These are phyloP conservation scores for Vollenhovia emeryi DNA, from an alignment of 1,140 invertebrate species.

Conservation along the genomic window DNA sequence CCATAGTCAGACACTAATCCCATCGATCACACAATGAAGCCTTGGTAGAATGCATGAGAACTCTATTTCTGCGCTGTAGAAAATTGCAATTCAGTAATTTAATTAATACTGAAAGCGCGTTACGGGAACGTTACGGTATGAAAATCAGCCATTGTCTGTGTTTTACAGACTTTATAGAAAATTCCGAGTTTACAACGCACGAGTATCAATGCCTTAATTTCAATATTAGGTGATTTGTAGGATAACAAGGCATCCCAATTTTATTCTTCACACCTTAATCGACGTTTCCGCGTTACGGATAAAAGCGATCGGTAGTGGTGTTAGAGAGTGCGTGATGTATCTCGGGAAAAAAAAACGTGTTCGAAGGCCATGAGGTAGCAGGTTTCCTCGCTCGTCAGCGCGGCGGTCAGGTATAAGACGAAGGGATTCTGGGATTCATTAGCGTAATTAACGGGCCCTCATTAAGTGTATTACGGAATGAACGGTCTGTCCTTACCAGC, in stretches of 20 bases:
- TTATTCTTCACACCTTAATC: slow-evolving; percentile 44
- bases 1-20: slow-evolving; percentile 3
- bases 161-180: slow-evolving; percentile 16
- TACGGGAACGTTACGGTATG: not conserved
- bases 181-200: not conserved
- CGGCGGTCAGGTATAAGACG: slow-evolving; percentile 59
- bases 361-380: slow-evolving; percentile 20
- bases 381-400: slow-evolving; percentile 31
- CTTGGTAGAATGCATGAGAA: slow-evolving; percentile 16
- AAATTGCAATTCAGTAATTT: slow-evolving; percentile 23
- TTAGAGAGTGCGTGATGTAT: slow-evolving; percentile 37
- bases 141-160: slow-evolving; percentile 24
- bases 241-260: slow-evolving; percentile 28
- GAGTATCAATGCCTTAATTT: slow-evolving; percentile 24
- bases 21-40: slow-evolving; percentile 1
- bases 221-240: slow-evolving; percentile 16
- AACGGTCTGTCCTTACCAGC: slow-evolving; percentile 49
- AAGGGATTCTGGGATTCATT: slow-evolving; percentile 77
- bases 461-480: slow-evolving; percentile 74
- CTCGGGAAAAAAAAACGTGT: not conserved
- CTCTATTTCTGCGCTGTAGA: not conserved
- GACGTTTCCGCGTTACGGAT: not conserved
- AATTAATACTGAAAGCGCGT: slow-evolving; percentile 15
- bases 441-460: slow-evolving; percentile 77
- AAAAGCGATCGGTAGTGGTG: slow-evolving; percentile 4